Percentiles rank a stretch among this genome's conserved stretches.
phyloP scores from a whole-genome alignment of 2,113 vertebrate genomes.

The Sus scrofa region T2T-Sscrofa CM000816.6:49932501-49933000 shows the following conservation, averaged over 20 bases:
- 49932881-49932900: too few relatives aligned
- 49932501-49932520: slow-evolving; percentile 91
- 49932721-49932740: slow-evolving; percentile 77
- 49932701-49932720: slow-evolving; percentile 76
- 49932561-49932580: slow-evolving; percentile 92
- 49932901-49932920: too few relatives aligned
- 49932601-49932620: slow-evolving; percentile 85
- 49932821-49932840: too few relatives aligned
- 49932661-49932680: slow-evolving; percentile 21
- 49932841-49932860: too few relatives aligned
- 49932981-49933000: too few relatives aligned
- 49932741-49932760: slow-evolving; percentile 70
- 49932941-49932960: too few relatives aligned
- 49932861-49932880: too few relatives aligned
- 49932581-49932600: slow-evolving; percentile 94
- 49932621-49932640: slow-evolving; percentile 32
- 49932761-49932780: too few relatives aligned
- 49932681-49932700: slow-evolving; percentile 69
- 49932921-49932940: too few relatives aligned
- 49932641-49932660: not conserved
- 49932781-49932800: too few relatives aligned
- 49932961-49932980: too few relatives aligned
- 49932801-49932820: too few relatives aligned
- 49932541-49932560: slow-evolving; percentile 88
- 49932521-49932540: slow-evolving; percentile 88